phyloP scores from a whole-genome alignment of 2,797 vertebrate species.

The Rhynchotus rufescens region DNA sequence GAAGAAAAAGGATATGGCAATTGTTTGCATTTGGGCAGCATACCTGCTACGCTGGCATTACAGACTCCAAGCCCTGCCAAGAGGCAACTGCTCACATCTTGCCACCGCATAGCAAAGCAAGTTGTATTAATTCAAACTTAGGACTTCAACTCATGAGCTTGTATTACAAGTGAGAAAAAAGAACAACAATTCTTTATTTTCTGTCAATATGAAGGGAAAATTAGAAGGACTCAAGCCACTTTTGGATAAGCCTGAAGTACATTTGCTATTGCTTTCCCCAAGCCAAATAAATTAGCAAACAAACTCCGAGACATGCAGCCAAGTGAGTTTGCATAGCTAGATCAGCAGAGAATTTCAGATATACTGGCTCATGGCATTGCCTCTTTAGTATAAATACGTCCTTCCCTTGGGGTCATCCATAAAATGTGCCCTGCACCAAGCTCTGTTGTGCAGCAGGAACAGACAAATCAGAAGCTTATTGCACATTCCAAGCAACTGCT shows the following conservation, averaged over 20 bases:
- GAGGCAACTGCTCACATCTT: not conserved
- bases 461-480: not conserved
- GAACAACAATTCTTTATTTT: not conserved
- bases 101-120: not conserved
- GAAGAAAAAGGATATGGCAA: not conserved
- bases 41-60: not conserved
- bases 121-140: not conserved
- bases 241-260: not conserved
- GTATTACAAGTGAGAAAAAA: not conserved
- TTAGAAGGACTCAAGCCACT: not conserved
- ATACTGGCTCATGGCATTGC: fast-evolving
- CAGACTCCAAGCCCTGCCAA: not conserved
- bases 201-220: not conserved
- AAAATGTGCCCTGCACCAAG: not conserved
- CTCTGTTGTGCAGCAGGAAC: not conserved
- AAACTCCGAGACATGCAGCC: not conserved
- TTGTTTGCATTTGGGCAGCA: not conserved
- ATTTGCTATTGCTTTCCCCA: not conserved
- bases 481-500: not conserved
- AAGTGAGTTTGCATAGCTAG: not conserved
- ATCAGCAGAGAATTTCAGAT: not conserved
- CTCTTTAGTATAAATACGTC: fast-evolving
- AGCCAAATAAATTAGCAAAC: not conserved
- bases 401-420: not conserved
- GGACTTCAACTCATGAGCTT: not conserved